Conservation (phyloP, 2,888 invertebrate species). For the Nemoura dubitans region DNA sequence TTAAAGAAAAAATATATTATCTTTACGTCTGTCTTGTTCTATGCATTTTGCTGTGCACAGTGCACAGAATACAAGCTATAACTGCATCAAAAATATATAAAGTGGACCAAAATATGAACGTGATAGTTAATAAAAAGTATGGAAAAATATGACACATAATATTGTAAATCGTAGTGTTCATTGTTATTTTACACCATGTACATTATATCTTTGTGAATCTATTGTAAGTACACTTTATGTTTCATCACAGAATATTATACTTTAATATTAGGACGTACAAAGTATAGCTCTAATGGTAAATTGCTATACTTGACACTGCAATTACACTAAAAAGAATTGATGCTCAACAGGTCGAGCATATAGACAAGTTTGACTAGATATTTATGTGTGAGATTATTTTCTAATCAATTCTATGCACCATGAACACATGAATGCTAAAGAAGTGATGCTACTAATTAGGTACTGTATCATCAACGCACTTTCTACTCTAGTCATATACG, state of each 20-base stretch:
- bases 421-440: too few relatives aligned
- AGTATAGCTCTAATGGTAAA: not conserved
- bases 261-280: not conserved
- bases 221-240: not conserved
- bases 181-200: not conserved
- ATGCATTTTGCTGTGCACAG: slow-evolving; percentile 12
- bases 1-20: not conserved
- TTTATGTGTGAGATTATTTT: not conserved
- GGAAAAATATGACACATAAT: not conserved
- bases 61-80: slow-evolving; percentile 1
- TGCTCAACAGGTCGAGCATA: not conserved
- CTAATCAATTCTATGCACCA: not conserved
- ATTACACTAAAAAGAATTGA: slow-evolving; percentile 12
- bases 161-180: not conserved
- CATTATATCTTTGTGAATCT: not conserved
- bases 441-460: too few relatives aligned
- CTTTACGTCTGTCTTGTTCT: not conserved
- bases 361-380: not conserved
- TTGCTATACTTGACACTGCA: slow-evolving; percentile 9
- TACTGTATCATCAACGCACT: too few relatives aligned
- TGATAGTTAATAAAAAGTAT: not conserved
- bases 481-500: too few relatives aligned
- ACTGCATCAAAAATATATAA: slow-evolving; percentile 23
- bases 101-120: slow-evolving; percentile 34
- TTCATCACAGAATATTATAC: not conserved